phyloP scores from a whole-genome alignment of 2,888 invertebrate genomes.

The Horisme vitalbata region DNA sequence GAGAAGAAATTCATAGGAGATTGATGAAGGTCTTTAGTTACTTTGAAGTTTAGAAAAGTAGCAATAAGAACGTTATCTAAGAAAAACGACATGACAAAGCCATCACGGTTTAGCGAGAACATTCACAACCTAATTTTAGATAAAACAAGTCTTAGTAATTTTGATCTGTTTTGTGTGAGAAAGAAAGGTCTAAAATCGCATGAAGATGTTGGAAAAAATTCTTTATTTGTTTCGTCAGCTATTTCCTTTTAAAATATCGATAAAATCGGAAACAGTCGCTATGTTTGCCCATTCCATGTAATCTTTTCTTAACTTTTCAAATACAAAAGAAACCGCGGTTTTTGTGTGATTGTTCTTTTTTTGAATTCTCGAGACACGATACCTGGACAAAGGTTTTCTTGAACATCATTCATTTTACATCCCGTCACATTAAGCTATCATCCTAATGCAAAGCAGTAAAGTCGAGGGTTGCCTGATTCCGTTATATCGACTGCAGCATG shows the following conservation, averaged over 20 bases:
- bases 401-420: not conserved
- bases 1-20: too few species aligned
- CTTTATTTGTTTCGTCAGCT: slow-evolving; percentile 16
- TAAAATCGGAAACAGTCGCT: slow-evolving; percentile 66
- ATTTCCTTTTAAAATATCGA: slow-evolving; percentile 57
- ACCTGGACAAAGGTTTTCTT: slow-evolving; percentile 60
- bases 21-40: not conserved
- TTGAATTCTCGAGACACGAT: slow-evolving; percentile 59
- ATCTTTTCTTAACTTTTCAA: slow-evolving; percentile 56
- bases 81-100: slow-evolving; percentile 54
- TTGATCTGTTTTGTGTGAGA: not conserved
- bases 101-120: slow-evolving; percentile 61
- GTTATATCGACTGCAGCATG: slow-evolving; percentile 32
- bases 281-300: slow-evolving; percentile 68
- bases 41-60: too few species aligned
- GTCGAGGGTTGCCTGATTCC: slow-evolving; percentile 44
- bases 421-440: slow-evolving; percentile 4
- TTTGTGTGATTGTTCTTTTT: slow-evolving; percentile 58
- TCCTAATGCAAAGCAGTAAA: slow-evolving; percentile 34
- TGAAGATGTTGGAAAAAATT: not conserved
- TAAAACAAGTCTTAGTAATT: slow-evolving; percentile 37
- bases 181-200: slow-evolving; percentile 15
- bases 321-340: slow-evolving; percentile 72
- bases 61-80: slow-evolving; percentile 21
- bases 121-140: slow-evolving; percentile 50